Evolutionary conservation across 2,797 vertebrate genomes (phyloP).

Genomic region (Pangasius krempfi): DNA sequence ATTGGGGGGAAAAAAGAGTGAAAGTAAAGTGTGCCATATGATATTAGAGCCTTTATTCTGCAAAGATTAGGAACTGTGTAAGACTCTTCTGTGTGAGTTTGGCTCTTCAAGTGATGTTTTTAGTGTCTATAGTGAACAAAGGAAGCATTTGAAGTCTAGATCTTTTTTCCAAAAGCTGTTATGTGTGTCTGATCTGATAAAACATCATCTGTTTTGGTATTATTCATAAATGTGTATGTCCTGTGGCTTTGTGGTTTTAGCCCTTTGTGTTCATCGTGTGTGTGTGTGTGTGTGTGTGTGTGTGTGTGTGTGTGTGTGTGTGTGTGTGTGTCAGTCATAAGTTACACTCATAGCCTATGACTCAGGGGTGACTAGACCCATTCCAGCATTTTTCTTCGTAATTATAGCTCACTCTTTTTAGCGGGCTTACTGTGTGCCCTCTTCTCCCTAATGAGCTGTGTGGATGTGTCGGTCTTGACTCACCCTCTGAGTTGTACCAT

Average conservation of each 20-base stretch:
- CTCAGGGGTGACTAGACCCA: constrained; percentile 73
- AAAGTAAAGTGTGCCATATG: neutral
- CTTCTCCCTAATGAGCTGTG: constrained; percentile 43
- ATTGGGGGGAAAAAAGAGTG: neutral
- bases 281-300: constrained; percentile 54
- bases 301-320: constrained; percentile 51
- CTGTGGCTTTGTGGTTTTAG: constrained; percentile 10
- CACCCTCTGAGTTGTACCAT: constrained; percentile 61
- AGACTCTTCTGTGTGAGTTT: neutral
- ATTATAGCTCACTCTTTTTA: constrained; percentile 76
- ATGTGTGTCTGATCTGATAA: neutral
- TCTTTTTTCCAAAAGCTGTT: neutral
- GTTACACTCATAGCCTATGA: constrained; percentile 68
- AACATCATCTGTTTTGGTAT: constrained; percentile 5
- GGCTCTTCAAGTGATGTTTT: neutral
- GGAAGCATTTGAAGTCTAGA: neutral
- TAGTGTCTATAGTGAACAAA: neutral
- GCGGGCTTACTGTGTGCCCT: constrained; percentile 68
- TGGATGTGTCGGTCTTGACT: constrained; percentile 73
- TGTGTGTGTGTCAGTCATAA: constrained; percentile 62
- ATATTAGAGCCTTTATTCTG: neutral
- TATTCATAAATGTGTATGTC: constrained; percentile 11
- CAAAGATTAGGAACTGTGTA: neutral
- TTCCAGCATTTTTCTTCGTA: constrained; percentile 75
- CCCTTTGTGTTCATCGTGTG: constrained; percentile 10